A percentile compares a stretch with the other conserved stretches of the same genome.
These are phyloP conservation scores for Carollia perspicillata DNA, from an alignment of 2,113 vertebrate species.

Conservation along the genomic window DNA sequence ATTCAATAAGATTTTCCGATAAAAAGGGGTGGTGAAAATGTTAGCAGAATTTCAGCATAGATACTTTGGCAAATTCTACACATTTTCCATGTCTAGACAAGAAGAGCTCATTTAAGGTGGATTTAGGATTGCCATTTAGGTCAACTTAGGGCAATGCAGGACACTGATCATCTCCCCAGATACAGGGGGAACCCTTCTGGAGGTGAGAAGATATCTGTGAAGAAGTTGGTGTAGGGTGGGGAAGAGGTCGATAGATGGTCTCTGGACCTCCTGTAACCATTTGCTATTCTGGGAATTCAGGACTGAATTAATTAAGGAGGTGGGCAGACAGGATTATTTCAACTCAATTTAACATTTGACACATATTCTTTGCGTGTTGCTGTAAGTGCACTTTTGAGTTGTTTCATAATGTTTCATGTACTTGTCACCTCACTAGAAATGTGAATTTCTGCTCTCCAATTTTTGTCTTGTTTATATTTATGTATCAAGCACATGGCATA, in stretches of 20 bases:
- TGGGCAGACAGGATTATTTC: constrained; percentile 5
- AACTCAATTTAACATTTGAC: constrained; percentile 29
- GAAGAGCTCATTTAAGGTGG: neutral
- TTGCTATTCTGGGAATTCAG: neutral
- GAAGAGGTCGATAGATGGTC: neutral
- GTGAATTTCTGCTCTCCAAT: neutral
- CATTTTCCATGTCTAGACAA: neutral
- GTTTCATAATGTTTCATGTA: neutral
- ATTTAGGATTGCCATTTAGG: neutral
- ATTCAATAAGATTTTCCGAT: neutral
- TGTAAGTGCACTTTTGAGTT: neutral
- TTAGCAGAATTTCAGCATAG: neutral
- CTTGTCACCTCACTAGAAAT: neutral
- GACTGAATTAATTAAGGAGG: neutral
- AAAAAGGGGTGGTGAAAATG: neutral
- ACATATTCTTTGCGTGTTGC: neutral
- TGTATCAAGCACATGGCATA: neutral
- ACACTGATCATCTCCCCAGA: neutral
- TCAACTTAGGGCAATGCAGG: neutral
- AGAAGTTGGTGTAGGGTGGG: neutral
- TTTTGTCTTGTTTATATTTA: neutral
- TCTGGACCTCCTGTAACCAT: neutral
- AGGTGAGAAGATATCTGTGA: neutral
- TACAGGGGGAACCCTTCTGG: neutral
- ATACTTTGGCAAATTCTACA: neutral